Percentiles rank a stretch among this genome's conserved stretches.
phyloP scores from a whole-genome alignment of 2,888 invertebrate species.

The Caenorhabditis macrosperma region DNA sequence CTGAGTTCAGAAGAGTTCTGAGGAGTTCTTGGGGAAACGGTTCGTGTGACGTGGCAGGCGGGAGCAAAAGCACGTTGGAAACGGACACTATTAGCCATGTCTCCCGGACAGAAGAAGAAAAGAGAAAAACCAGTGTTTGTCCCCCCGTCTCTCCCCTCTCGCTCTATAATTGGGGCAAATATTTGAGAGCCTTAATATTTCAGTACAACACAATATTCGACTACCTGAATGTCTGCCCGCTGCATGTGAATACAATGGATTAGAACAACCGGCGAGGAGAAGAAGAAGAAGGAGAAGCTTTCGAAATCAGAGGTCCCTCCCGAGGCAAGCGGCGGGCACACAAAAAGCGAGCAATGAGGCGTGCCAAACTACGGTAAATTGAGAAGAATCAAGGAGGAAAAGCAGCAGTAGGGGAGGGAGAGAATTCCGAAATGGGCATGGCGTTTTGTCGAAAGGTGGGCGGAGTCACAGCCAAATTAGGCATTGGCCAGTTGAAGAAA shows the following conservation, averaged over 20 bases:
- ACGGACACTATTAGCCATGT: slow-evolving; percentile 1
- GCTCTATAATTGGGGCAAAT: slow-evolving; percentile 48
- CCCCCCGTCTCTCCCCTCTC: slow-evolving; percentile 10
- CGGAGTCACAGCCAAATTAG: slow-evolving; percentile 51
- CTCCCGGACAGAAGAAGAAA: neutral
- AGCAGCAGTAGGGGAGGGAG: neutral
- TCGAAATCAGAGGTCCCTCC: neutral
- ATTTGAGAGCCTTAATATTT: slow-evolving; percentile 34
- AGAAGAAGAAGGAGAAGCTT: neutral
- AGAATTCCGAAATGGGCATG: slow-evolving; percentile 46
- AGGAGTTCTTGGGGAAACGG: neutral
- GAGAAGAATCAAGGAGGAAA: slow-evolving; percentile 3
- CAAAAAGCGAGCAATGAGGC: slow-evolving; percentile 36
- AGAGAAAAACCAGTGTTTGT: slow-evolving; percentile 34
- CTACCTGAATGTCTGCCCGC: slow-evolving; percentile 21
- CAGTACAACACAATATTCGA: slow-evolving; percentile 14
- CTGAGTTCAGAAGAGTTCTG: neutral
- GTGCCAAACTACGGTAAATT: slow-evolving; percentile 27
- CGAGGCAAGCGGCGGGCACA: slow-evolving; percentile 14
- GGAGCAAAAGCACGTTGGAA: neutral
- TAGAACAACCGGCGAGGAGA: neutral
- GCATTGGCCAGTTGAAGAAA: slow-evolving; percentile 43
- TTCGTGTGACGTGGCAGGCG: neutral
- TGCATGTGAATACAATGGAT: neutral
- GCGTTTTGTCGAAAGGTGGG: slow-evolving; percentile 29